Base-by-base conservation (phyloP, 2,888 invertebrate genomes). In the Invenusta paracnida region DNA sequence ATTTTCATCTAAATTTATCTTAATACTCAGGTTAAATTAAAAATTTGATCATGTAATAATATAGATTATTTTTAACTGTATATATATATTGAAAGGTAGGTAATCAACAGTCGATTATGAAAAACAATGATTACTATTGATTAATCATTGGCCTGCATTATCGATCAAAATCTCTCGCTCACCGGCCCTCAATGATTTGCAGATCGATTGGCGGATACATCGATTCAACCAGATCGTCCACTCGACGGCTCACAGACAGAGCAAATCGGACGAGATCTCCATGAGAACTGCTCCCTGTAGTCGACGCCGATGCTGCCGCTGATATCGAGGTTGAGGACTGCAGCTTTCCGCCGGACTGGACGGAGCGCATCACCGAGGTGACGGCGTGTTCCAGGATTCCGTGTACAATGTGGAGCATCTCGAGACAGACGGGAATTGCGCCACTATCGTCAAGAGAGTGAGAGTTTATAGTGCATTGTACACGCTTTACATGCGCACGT, bases 361-460 rank as follows among this genome's bases (percentile, higher is more conserved):
- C 73, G 23, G 73, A 73, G 2, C 5, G 73, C 73, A 73, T 73
- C 73, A 73, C 73, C 5, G 25, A n/a, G 27, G 73, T 73, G 17
- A 73, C 73, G 11, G 73, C 17, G 2, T 73, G 73, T 73, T 73
- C 73, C 73, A 73, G 73, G 17, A 73, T 5, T 13, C 27, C 27
- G 73, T 73, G 73, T 5, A 73, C 73, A 73, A 73, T 73, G 73
- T 73, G 11, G 27, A 73, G 73, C 5, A 73, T 73, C 73, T 73
- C 73, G 23, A 73, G 73, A 23, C 73, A 73, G 17, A 73, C 25
- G 2, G 73, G 73, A 73, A 73, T 73, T 5, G 73, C 73, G 2
- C 25, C 73, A 73, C 73, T 73, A 23, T 2, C 48, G 17, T 5
- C 5, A 5, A 48, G 17, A 48, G 17, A 17, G 48, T 48, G 48